phyloP scores from a whole-genome alignment of 2,113 vertebrate species.

The Sterna hirundo region DNA sequence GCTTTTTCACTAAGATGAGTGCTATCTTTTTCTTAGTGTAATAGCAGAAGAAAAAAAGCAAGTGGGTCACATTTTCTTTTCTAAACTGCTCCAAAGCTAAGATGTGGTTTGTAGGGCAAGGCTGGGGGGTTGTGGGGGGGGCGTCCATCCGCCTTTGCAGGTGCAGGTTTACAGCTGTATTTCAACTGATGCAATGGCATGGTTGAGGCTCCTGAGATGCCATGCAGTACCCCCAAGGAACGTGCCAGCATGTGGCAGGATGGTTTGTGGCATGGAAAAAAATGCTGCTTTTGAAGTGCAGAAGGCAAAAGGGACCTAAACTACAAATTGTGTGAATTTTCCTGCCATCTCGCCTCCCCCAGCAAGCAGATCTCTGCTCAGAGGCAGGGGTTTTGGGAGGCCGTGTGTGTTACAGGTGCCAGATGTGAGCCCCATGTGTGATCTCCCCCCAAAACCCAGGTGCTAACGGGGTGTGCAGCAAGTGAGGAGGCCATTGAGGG shows the following conservation, averaged over 20 bases:
- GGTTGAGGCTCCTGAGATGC: not conserved
- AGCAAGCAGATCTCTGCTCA: not conserved
- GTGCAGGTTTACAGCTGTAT: not conserved
- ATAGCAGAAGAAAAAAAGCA: not conserved
- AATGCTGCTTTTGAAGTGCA: not conserved
- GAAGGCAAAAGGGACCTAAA: not conserved
- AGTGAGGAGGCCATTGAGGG: not conserved
- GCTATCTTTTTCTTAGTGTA: not conserved
- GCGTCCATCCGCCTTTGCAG: not conserved
- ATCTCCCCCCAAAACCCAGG: not conserved
- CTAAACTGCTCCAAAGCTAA: not conserved
- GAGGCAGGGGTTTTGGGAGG: not conserved
- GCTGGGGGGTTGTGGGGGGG: accelerated
- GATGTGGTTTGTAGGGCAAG: not conserved
- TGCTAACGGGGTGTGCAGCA: not conserved
- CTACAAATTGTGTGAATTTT: not conserved
- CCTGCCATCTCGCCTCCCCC: not conserved
- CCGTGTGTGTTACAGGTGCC: not conserved
- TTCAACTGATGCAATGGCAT: not conserved
- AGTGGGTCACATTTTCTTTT: not conserved
- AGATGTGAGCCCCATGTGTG: not conserved
- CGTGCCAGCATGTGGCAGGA: accelerated
- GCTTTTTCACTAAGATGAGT: not conserved
- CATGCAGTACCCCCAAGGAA: not conserved
- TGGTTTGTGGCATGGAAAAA: not conserved